Percentiles rank a stretch among this genome's conserved stretches.
Conservation (phyloP, 2,113 vertebrate genomes). For the Cyanoderma ruficeps region DNA sequence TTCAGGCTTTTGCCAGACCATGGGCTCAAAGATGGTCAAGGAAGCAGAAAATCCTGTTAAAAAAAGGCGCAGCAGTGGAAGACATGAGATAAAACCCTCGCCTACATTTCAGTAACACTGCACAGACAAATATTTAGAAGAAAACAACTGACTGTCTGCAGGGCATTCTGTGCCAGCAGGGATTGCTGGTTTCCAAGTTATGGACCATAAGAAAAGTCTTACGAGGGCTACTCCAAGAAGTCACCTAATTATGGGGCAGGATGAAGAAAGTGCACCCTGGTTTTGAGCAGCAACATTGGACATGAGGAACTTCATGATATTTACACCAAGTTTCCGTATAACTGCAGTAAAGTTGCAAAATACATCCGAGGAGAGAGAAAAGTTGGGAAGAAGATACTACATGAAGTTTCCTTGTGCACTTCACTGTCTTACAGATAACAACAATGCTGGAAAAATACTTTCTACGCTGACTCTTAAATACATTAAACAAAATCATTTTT, state of each 20-base stretch:
- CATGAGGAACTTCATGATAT: background rate
- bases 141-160: background rate
- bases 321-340: background rate
- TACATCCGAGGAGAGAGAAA: background rate
- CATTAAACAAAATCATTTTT: slow-evolving; percentile 27
- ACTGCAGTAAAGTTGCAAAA: background rate
- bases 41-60: background rate
- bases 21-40: background rate
- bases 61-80: slow-evolving; percentile 4
- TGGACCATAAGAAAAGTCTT: slow-evolving; percentile 32
- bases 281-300: background rate
- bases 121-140: background rate
- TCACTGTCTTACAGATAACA: slow-evolving; percentile 57
- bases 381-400: background rate
- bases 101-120: background rate
- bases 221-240: background rate
- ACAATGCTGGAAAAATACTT: background rate
- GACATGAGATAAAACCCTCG: background rate
- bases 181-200: background rate
- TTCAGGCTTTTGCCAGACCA: background rate
- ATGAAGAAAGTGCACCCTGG: background rate
- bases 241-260: background rate
- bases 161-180: background rate
- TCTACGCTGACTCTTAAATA: slow-evolving; percentile 43
- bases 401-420: slow-evolving; percentile 18